Conservation (phyloP, 1,140 invertebrate species). For the Planococcus citri region DNA sequence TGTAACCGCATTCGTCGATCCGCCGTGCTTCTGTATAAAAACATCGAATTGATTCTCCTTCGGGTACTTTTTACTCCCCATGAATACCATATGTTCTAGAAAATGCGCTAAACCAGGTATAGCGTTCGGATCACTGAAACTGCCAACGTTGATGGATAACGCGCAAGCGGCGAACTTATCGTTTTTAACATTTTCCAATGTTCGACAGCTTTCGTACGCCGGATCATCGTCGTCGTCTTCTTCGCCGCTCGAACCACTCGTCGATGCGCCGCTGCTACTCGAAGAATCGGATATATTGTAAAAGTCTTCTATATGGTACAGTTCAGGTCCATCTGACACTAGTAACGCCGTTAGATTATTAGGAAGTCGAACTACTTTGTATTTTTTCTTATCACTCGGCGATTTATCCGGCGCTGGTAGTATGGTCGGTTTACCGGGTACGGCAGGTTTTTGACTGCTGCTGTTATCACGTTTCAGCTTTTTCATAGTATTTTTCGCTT, state of each 20-base stretch:
- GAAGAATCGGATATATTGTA: conserved; percentile 1
- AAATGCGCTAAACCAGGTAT: conserved; percentile 86
- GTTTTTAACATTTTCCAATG: conserved; percentile 13
- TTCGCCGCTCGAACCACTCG: not conserved
- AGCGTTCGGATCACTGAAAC: conserved; percentile 45
- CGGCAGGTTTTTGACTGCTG: not conserved
- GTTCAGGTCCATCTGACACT: conserved; percentile 8
- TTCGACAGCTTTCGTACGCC: conserved; percentile 8
- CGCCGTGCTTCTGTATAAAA: conserved; percentile 38
- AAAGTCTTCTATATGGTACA: conserved; percentile 10
- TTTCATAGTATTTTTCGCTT: conserved; percentile 13
- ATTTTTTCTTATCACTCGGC: conserved; percentile 9
- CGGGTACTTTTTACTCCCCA: conserved; percentile 45
- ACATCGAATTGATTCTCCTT: conserved; percentile 42
- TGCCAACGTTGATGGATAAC: conserved; percentile 48
- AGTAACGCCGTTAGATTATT: conserved; percentile 17
- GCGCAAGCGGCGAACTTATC: conserved; percentile 27
- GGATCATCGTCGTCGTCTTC: conserved; percentile 10
- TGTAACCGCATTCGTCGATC: conserved; percentile 41
- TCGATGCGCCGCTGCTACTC: not conserved
- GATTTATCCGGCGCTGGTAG: conserved; percentile 16
- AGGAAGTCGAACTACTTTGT: not conserved
- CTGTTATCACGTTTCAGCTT: conserved; percentile 13
- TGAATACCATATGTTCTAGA: conserved; percentile 89
- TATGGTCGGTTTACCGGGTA: not conserved